A percentile compares a stretch with the other conserved stretches of the same genome.
These are phyloP conservation scores for Chitala chitala DNA, from an alignment of 2,113 vertebrate species.

Conservation along the genomic window DNA sequence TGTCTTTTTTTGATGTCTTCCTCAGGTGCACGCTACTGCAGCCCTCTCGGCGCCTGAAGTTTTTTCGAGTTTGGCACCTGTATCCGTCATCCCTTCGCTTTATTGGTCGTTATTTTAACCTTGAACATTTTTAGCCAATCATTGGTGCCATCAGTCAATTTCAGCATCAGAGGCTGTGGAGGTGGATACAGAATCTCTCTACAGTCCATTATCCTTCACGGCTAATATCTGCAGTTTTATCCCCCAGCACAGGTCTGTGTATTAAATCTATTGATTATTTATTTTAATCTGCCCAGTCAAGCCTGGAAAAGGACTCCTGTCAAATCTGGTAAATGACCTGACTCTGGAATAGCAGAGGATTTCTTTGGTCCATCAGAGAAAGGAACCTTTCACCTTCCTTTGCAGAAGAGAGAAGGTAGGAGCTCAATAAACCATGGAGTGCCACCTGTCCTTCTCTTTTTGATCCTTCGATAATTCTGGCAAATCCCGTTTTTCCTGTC, in stretches of 20 bases:
- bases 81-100: slow-evolving; percentile 51
- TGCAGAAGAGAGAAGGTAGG: neutral
- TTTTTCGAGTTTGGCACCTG: slow-evolving; percentile 41
- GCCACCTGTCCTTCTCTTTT: no score
- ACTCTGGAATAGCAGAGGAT: neutral
- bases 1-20: slow-evolving; percentile 23
- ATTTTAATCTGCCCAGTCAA: slow-evolving; percentile 10
- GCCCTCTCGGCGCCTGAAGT: slow-evolving; percentile 29
- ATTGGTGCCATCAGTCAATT: slow-evolving; percentile 45
- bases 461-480: no score
- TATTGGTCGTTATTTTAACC: slow-evolving; percentile 54
- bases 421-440: neutral
- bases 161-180: neutral
- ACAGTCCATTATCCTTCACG: neutral
- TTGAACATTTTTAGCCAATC: slow-evolving; percentile 34
- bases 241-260: neutral
- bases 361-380: neutral
- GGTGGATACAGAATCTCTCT: neutral
- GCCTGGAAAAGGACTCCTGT: neutral
- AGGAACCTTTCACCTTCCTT: neutral
- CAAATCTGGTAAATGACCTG: neutral
- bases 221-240: neutral
- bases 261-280: slow-evolving; percentile 19
- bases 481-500: no score
- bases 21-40: slow-evolving; percentile 25